Percentiles rank a stretch among this genome's conserved stretches.
phyloP scores from a whole-genome alignment of 2,888 invertebrate species.

The Chaetoderma sp. region DNA sequence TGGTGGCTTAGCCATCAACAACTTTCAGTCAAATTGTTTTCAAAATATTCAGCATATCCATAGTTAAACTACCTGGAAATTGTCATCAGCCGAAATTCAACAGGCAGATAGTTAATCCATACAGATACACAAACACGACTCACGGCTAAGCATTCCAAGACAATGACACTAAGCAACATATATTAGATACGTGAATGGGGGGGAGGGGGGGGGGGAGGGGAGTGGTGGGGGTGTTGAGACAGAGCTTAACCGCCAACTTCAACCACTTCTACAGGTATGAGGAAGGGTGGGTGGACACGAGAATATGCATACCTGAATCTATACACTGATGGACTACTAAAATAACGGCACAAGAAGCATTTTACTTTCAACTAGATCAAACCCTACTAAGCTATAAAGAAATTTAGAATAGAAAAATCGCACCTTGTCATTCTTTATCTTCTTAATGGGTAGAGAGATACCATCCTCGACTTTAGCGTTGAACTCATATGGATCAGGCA shows the following conservation, averaged over 20 bases:
- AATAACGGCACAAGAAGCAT: neutral
- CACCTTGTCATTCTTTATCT: conserved; percentile 61
- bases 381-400: neutral
- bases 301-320: too few species aligned
- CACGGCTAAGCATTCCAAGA: too few species aligned
- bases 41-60: too few species aligned
- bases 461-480: conserved; percentile 64
- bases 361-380: neutral
- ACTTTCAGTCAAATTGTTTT: too few species aligned
- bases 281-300: neutral
- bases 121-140: too few species aligned
- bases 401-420: too few species aligned
- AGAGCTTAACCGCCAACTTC: neutral
- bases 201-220: neutral
- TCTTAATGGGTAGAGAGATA: conserved; percentile 55
- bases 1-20: too few species aligned
- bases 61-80: too few species aligned
- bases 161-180: too few species aligned
- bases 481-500: conserved; percentile 60
- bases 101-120: too few species aligned
- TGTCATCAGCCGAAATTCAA: too few species aligned
- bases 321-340: too few species aligned
- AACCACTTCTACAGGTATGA: neutral
- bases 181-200: neutral
- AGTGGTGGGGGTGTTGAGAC: neutral